Base-by-base conservation (phyloP, 2,113 vertebrate species). In the Neolamprologus tretocephalus region DNA sequence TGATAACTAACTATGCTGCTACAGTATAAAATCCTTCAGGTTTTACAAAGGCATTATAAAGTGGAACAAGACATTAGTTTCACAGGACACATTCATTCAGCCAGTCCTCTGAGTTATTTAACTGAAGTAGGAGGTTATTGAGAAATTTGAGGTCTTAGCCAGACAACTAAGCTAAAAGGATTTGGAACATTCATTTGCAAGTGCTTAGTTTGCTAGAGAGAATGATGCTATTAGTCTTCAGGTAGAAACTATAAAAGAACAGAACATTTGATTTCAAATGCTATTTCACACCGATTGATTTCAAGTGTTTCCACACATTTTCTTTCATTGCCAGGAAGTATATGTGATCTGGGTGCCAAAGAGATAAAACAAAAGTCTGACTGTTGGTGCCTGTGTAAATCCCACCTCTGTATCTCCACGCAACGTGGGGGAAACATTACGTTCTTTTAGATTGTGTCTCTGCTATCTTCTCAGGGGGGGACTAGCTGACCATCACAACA, bases 381-480 rank as follows among this genome's bases (percentile, higher is more conserved):
- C 89, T 89, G 85, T 90, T 93, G 94, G 92, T 92, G 90, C 90
- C 90, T 86, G 87, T 81, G 61, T 90, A 84, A 90, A 87, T 93
- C 90, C 91, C 89, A 87, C 86, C 81, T 94, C 81, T 42, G 47
- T 88, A 75, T 91, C 87, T 87, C 89, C 88, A 58, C 5, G 26
- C 91, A 92, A 91, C 80, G 82, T 93, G 88, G 80, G 19, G 33
- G 1, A 37, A 42, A 54, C 71, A 75, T 28, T 10, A 78, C 26
- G 47, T 58, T 88, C 53, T 88, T 53, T 54, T 85, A 92, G 89
- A 78, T 87, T 86, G 37, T 86, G 84, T 88, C 85, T 93, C 87
- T 89, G 85, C 81, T 86, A 90, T 82, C 71, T 94, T 95, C 96
- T 96, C 96, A 95, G 95, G 95, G 94, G 93, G 94, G 94, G 88